phyloP scores from a whole-genome alignment of 92 coral and sea anemone species.

The Desmophyllum pertusum region DNA sequence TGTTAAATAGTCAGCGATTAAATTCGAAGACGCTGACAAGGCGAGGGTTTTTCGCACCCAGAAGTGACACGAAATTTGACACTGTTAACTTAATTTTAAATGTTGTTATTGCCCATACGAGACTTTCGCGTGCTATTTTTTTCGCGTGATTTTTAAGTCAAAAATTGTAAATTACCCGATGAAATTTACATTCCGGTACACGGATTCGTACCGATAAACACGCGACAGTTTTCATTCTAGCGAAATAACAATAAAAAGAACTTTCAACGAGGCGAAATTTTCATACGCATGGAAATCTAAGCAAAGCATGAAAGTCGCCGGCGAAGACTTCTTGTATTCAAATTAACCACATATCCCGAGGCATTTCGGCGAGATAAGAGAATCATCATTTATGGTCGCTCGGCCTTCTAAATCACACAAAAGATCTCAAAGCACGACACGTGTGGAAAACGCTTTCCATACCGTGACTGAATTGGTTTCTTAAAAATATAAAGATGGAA shows the following conservation, averaged over 20 bases:
- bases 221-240: conserved; percentile 12
- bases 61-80: conserved; percentile 33
- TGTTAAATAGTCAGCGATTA: conserved; percentile 77
- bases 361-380: conserved; percentile 70
- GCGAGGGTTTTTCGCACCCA: conserved; percentile 36
- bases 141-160: conserved; percentile 41
- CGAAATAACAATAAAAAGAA: conserved; percentile 27
- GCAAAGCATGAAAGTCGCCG: conserved; percentile 44
- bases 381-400: conserved; percentile 63
- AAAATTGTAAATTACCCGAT: conserved; percentile 5
- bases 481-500: not conserved
- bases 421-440: conserved; percentile 56
- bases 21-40: conserved; percentile 32
- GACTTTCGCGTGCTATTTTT: conserved; percentile 19
- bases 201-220: conserved; percentile 22
- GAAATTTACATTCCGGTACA: conserved; percentile 80
- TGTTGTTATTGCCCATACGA: conserved; percentile 28
- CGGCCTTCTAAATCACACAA: conserved; percentile 63
- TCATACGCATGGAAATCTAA: conserved; percentile 27
- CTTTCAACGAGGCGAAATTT: conserved; percentile 18
- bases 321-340: conserved; percentile 64
- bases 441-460: conserved; percentile 56
- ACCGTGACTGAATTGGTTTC: conserved; percentile 51
- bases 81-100: conserved; percentile 44
- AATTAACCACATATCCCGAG: conserved; percentile 89